Evolutionary conservation across 1,140 invertebrate genomes (phyloP), one percentile per base, ranked within the genome.

Genomic region (Parapsyche elsis): DNA sequence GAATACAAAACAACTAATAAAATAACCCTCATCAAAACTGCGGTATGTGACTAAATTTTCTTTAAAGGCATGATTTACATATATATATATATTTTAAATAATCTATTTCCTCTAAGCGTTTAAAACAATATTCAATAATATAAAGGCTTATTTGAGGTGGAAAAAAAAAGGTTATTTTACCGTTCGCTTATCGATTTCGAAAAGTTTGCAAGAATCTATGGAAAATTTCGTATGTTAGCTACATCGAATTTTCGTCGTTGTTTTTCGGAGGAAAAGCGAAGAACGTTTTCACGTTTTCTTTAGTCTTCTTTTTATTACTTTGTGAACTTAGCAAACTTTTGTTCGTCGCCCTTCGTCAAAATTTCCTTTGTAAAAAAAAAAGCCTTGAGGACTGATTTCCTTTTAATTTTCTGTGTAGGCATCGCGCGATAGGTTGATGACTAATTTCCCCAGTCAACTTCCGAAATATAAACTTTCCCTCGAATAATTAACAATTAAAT

Each of bases 231-330:
- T 38, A 38, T 38, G 30, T 38, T 38, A 38, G 30, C 30, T 38
- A 38, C 30, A 38, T 38, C 30, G 30, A 38, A 38, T 38, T 38
- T 38, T 53, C 49, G 49, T 14, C 49, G 49, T 53, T 53, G 49
- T 53, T 53, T 53, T 53, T 53, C 49, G 4, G 49, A 12, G 49
- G 30, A 53, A 53, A 53, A 12, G 16, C 16, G 16, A 53, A 10
- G 49, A 53, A 12, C 10, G 16, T 53, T 53, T 53, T 53, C 49
- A 53, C 49, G 16, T 53, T 53, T 53, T 16, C 49, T 16, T 53
- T 53, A 53, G 16, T 53, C 49, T 53, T 53, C 16, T 53, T 53
- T 53, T 53, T 53, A 53, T 53, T 53, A 53, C 49, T 53, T 53
- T 53, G 49, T 53, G 49, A 53, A 53, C 49, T 53, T 53, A 53